Evolutionary conservation across 1,140 invertebrate species (phyloP).

Genomic region (Mya arenaria): DNA sequence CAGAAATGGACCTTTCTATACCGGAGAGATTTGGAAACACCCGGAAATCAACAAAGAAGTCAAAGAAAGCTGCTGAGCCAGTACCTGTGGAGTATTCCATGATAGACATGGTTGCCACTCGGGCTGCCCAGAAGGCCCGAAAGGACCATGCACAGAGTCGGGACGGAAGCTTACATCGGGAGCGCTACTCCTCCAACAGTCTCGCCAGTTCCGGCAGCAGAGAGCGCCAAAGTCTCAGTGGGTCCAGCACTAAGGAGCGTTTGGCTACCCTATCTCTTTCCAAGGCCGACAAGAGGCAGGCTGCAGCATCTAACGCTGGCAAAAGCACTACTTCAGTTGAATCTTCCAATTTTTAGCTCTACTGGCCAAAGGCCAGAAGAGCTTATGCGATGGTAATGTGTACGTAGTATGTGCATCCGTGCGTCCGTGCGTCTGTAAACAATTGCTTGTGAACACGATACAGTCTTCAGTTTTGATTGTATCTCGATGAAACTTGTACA

Average conservation of each 20-base stretch:
- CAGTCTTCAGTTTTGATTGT: no score
- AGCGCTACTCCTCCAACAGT: no score
- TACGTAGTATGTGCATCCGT: no score
- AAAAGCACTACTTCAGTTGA: no score
- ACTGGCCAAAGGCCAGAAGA: no score
- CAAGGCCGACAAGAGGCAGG: slow-evolving; percentile 19
- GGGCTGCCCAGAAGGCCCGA: slow-evolving; percentile 70
- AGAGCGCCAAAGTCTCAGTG: not conserved
- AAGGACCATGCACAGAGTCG: slow-evolving; percentile 74
- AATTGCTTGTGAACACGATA: no score
- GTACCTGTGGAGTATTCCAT: slow-evolving; percentile 74
- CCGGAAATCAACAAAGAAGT: slow-evolving; percentile 42
- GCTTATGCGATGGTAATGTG: no score
- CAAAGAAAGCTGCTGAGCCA: slow-evolving; percentile 57
- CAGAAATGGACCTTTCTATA: slow-evolving; percentile 63
- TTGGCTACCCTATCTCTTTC: not conserved
- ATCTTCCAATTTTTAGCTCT: no score
- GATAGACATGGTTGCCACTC: slow-evolving; percentile 78
- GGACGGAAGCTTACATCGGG: slow-evolving; percentile 63
- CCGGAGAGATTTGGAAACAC: slow-evolving; percentile 13
- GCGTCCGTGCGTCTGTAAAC: no score
- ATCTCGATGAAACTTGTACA: no score
- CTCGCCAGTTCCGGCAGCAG: not conserved
- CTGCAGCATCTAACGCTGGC: not conserved
- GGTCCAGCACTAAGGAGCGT: slow-evolving; percentile 20